Evolutionary conservation across 2,888 invertebrate genomes (phyloP), one percentile per base, ranked within the genome.

Genomic region (Drosophila siamana): DNA sequence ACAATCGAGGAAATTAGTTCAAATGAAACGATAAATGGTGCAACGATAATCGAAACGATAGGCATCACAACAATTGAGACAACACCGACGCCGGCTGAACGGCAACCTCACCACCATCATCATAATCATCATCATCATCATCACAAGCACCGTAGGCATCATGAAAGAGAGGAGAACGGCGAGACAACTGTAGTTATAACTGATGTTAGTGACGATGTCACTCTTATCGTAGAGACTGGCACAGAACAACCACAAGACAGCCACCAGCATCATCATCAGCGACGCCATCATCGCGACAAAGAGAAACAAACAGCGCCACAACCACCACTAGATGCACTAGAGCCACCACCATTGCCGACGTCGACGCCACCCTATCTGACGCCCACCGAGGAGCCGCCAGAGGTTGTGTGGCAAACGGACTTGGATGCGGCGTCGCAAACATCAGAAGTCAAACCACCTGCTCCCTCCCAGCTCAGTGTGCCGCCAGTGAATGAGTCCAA

Each of bases 331-430:
- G 19, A 33, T 33, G n/a, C 33, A 33, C 33, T 33, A 1, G 33
- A 33, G 48, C 81, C 85, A 46, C 81, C 82, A n/a, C 86, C 84
- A 7, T 15, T 86, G 13, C 81, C 81, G 16, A 50, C 61, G 11
- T 55, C 73, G 1, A 59, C 78, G 0, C 86, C 86, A 0, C 82
- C 82, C 0, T 67, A 50, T 4, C 47, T 78, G 0, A 75, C 86
- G 11, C 78, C 86, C 52, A 71, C 57, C 16, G 78, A 80, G 13
- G 74, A 77, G 1, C 46, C 43, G 1, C n/a, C 54, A 15, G 43
- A 64, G 33, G 26, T 63, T 40, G 62, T 60, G 5, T 67, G 62
- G 80, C 40, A 36, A 19, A 61, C 55, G 40, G 62, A 66, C 24
- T 46, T 33, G 50, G 48, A 57, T 46, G 2, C 41, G 41, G 50